Conservation (phyloP, 23 tunicate genomes). For the Ascidia mentula region DNA sequence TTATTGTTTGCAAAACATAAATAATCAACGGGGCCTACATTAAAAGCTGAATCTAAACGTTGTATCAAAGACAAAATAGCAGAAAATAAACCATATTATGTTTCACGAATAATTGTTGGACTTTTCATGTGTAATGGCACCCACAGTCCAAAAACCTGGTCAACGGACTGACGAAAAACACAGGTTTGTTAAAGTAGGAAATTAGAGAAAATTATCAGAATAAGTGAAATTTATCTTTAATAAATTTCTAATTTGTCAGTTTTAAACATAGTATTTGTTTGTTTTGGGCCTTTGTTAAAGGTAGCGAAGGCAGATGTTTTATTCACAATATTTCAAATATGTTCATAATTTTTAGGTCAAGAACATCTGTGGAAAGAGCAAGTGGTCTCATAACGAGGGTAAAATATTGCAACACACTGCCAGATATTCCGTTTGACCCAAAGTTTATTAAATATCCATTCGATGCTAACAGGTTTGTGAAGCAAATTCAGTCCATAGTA, state of each 20-base stretch:
- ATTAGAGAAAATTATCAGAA: neutral
- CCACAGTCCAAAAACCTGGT: conserved; percentile 17
- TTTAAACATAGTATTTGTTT: too few species aligned
- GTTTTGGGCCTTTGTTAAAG: neutral
- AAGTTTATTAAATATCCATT: conserved; percentile 88
- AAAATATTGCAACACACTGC: conserved; percentile 94
- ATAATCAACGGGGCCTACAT: too few species aligned
- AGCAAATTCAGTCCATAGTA: too few species aligned
- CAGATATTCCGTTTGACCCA: conserved; percentile 99
- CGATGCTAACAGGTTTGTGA: conserved; percentile 84
- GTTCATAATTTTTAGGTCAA: neutral
- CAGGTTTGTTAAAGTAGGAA: conserved; percentile 1
- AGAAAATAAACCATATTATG: too few species aligned
- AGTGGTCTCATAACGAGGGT: conserved; percentile 89
- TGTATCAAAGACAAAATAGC: too few species aligned
- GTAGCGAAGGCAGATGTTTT: neutral
- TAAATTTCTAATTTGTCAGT: neutral
- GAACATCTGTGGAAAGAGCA: conserved; percentile 42
- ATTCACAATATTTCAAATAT: too few species aligned
- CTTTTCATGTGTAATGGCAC: conserved; percentile 9
- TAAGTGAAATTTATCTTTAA: neutral
- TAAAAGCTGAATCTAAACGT: too few species aligned
- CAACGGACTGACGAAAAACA: conserved; percentile 7
- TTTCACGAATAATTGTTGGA: too few species aligned
- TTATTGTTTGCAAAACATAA: too few species aligned